Base-by-base conservation (phyloP, 2,113 vertebrate genomes). In the Martes martes region DNA sequence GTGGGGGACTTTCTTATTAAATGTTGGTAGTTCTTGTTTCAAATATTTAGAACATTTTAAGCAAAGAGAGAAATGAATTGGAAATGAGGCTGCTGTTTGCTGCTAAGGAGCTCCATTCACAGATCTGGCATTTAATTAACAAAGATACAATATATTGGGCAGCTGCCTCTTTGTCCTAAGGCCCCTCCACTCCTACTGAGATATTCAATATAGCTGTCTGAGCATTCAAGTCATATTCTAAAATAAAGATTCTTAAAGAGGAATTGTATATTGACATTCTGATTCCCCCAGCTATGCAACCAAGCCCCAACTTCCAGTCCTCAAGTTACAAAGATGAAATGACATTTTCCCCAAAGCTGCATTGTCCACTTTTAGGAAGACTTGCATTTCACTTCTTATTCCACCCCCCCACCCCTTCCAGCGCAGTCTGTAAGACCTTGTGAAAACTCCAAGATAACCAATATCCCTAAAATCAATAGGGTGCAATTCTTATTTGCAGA, bases 41-140 rank as follows among this genome's bases (percentile, higher is more conserved):
- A 69, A 63, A 50, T 88, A 87, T 86, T 93, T 83, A 88, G 95
- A 83, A n/a, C 28, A 96, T 67, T 92, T 94, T 61, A 95, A 97
- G 57, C 92, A 84, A 88, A 73, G 89, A 94, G 85, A 96, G 90
- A 95, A 95, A 82, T 90, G 79, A 93, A 95, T 78, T 96, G 57
- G 84, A 95, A 90, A 93, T 57, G 57, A 92, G 73, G 63, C 81
- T 91, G 87, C 61, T 78, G 16, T 78, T 92, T 69, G 59, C 59
- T 61, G 42, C 39, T 39, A 28, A 3, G 71, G 52, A 18, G 18
- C 28, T 87, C 78, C 80, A 82, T 92, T 97, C 83, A 59, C 61
- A 83, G 67, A 74, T 57, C 55, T 28, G 50, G 78, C 63, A 36
- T 39, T 96, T 81, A 71, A 94, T 97, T 84, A 96, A 82, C 89